Evolutionary conservation across 2,888 invertebrate genomes (phyloP), one percentile per base, ranked within the genome.

Genomic region (Aphodius sticticus): DNA sequence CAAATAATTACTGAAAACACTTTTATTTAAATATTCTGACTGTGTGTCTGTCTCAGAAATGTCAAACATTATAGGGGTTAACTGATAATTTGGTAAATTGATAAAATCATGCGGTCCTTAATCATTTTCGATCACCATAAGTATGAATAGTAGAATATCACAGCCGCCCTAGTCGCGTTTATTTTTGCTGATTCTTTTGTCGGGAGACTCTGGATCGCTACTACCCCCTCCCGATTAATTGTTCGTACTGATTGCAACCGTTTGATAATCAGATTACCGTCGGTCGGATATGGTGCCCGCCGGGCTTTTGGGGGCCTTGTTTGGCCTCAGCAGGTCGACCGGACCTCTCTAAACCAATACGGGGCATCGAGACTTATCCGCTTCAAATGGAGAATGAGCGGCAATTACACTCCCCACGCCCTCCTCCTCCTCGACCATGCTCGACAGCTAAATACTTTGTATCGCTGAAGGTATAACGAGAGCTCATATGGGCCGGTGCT

Each of bases 221-320:
- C 74, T 35, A 74, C 74, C 74, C 36, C 74, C 74, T 15, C 35
- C 71, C 78, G 78, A 78, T 78, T 78, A 78, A 78, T 78, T 78
- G 78, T 71, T 74, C 71, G 74, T 71, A 72, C 78, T 78, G 78
- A 78, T 78, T 78, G 78, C 78, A 78, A 78, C 78, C 37, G 78
- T 78, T 71, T 72, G 78, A 78, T 78, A 78, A 78, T 78, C 78
- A 78, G 78, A 71, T 78, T 78, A 78, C 71, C 78, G 78, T 37
- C 74, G 74, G 35, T 74, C 74, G 74, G 74, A 35, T 35, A 36
- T 74, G 35, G 36, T 36, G 74, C 36, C 37, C 74, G 2, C 37
- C 74, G n/a, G 74, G 36, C 74, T n/a, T 26, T 35, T 74, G 74
- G 74, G 37, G 37, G 37, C 35, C 53, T 53, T 53, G 53, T 53